These are phyloP conservation scores for Hydraecia micacea DNA, from an alignment of 2,888 invertebrate species.

Conservation along the genomic window DNA sequence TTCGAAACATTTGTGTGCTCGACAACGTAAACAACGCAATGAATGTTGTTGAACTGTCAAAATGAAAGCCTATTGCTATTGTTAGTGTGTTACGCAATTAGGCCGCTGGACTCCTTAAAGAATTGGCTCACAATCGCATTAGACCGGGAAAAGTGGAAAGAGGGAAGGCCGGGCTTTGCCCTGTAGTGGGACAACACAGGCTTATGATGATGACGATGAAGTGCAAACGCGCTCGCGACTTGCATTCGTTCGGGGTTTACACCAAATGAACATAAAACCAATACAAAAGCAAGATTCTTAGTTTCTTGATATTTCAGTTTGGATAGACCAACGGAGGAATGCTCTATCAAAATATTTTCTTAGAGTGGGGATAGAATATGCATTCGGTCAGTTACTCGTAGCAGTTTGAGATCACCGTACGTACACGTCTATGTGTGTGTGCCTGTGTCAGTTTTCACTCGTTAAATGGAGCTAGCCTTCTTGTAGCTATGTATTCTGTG, in stretches of 20 bases:
- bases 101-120: too few species aligned
- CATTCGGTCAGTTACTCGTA: not conserved
- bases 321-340: not conserved
- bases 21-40: too few species aligned
- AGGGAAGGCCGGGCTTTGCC: too few species aligned
- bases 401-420: not conserved
- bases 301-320: not conserved
- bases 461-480: not conserved
- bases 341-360: not conserved
- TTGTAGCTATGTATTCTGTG: slow-evolving; percentile 13
- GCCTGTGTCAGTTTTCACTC: not conserved
- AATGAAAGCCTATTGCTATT: too few species aligned
- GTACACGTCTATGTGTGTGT: not conserved
- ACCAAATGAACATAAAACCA: not conserved
- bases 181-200: too few species aligned
- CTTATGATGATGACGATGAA: too few species aligned
- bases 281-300: not conserved
- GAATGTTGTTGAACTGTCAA: too few species aligned
- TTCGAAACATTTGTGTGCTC: too few species aligned
- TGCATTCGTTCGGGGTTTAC: not conserved
- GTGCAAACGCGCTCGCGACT: not conserved
- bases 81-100: too few species aligned
- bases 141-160: too few species aligned
- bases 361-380: not conserved
- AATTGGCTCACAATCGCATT: too few species aligned